These are phyloP conservation scores for Amphiprion percula DNA, from an alignment of 2,113 vertebrate genomes.

Conservation along the genomic window DNA sequence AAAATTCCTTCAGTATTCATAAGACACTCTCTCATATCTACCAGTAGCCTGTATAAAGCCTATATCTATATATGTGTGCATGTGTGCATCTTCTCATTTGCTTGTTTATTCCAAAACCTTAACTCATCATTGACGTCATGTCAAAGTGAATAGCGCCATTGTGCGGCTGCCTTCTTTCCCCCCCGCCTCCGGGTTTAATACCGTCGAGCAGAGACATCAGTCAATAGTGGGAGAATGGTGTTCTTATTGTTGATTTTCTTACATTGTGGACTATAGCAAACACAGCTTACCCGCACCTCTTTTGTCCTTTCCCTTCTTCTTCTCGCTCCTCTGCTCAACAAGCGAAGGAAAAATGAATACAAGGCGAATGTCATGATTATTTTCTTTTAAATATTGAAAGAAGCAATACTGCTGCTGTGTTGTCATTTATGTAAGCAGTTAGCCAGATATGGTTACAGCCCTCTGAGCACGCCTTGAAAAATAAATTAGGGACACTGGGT, in stretches of 20 bases:
- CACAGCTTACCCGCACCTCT: neutral
- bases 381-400: slow-evolving; percentile 36
- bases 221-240: slow-evolving; percentile 25
- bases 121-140: slow-evolving; percentile 26
- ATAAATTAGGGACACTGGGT: slow-evolving; percentile 47
- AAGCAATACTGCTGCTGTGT: slow-evolving; percentile 23
- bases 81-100: slow-evolving; percentile 6
- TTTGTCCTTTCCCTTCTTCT: neutral
- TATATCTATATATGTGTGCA: slow-evolving; percentile 3
- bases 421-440: slow-evolving; percentile 56
- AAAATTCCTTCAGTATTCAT: slow-evolving; percentile 58
- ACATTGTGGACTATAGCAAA: slow-evolving; percentile 31
- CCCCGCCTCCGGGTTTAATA: slow-evolving; percentile 16
- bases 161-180: neutral
- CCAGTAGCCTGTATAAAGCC: neutral
- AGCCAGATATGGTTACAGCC: slow-evolving; percentile 54
- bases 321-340: neutral
- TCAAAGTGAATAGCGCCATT: slow-evolving; percentile 17
- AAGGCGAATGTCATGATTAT: slow-evolving; percentile 31
- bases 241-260: slow-evolving; percentile 45
- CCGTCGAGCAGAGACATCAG: slow-evolving; percentile 1
- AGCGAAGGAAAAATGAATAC: slow-evolving; percentile 18
- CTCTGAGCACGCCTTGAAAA: slow-evolving; percentile 43
- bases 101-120: slow-evolving; percentile 28
- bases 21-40: slow-evolving; percentile 18